These are phyloP conservation scores for Anagrus nilaparvatae DNA, from an alignment of 1,140 invertebrate genomes.

Conservation along the genomic window DNA sequence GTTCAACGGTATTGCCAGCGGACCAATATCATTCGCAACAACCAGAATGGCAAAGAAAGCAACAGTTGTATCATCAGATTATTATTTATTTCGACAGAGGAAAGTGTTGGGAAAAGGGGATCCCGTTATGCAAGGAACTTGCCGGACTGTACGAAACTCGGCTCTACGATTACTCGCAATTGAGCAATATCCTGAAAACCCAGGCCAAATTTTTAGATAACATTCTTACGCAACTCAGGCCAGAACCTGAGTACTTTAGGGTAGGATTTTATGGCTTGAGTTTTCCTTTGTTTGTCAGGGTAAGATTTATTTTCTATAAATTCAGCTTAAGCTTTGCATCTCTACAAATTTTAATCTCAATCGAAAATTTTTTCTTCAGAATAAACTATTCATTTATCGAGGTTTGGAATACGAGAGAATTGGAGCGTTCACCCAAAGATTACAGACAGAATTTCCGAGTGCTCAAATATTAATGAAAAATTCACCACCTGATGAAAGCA, in stretches of 20 bases:
- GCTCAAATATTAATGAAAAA: conserved; percentile 87
- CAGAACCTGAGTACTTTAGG: conserved; percentile 92
- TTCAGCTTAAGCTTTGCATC: neutral
- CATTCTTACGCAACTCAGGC: conserved; percentile 74
- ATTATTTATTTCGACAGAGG: conserved; percentile 91
- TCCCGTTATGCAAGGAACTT: conserved; percentile 87
- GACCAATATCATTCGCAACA: conserved; percentile 58
- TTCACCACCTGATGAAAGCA: conserved; percentile 76
- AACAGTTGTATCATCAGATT: conserved; percentile 83
- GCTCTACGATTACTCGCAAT: conserved; percentile 81
- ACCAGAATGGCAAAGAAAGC: conserved; percentile 87
- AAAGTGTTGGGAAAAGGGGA: conserved; percentile 94
- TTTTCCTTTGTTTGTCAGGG: conserved; percentile 88
- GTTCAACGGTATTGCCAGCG: conserved; percentile 53
- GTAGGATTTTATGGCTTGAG: conserved; percentile 93
- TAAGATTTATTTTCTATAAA: conserved; percentile 42
- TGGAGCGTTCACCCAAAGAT: conserved; percentile 83
- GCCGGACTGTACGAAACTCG: conserved; percentile 79
- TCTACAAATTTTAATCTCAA: neutral
- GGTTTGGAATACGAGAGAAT: conserved; percentile 93
- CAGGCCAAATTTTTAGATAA: conserved; percentile 88
- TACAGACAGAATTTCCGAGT: conserved; percentile 87
- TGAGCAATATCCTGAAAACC: conserved; percentile 72
- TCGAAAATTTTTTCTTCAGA: conserved; percentile 48
- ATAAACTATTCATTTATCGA: conserved; percentile 92